Evolutionary conservation across 2,888 invertebrate genomes (phyloP), one percentile per base, ranked within the genome.

Genomic region (Cyaniris semiargus): DNA sequence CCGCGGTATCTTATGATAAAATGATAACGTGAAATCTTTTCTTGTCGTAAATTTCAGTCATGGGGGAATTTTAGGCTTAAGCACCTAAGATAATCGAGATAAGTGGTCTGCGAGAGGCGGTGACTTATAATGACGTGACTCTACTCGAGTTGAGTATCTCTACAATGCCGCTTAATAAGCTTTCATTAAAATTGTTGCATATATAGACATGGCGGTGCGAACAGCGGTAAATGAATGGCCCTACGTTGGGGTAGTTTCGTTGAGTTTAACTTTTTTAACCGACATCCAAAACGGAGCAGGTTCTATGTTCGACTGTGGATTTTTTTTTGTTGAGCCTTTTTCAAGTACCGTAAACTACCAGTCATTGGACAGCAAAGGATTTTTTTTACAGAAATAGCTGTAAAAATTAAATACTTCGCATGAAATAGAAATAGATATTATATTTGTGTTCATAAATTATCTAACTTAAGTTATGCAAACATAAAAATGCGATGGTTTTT

Each of bases 41-140:
- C 86, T 90, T 87, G 89, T 92, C 89, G 90, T 93, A 93, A 93
- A 93, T 93, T 93, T 91, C 83, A 87, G 88, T 89, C 90, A 88
- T 87, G 84, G 84, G 88, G 87, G 91, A 91, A 90, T 93, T 93
- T 93, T 84, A 88, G 92, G 93, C 92, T 93, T 93, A 93, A 91
- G 83, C 88, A 90, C 89, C 89, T 91, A 86, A 91, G 93, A 94
- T 94, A 93, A 93, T 87, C 89, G 89, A 91, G 93, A 93, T 94
- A 94, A 93, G 88, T 89, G 84, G 83, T 81, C 86, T 84, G 84
- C 82, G 82, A 86, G 88, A 89, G 86, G 86, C 89, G 84, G 87
- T 83, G 83, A 84, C 83, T 85, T 86, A 87, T 88, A 85, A 86
- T 87, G 84, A 81, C 81, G 82, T 79, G 79, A 80, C 80, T 81